Evolutionary conservation across 2,797 vertebrate species (phyloP).

Genomic region (Protosalanx chinensis): DNA sequence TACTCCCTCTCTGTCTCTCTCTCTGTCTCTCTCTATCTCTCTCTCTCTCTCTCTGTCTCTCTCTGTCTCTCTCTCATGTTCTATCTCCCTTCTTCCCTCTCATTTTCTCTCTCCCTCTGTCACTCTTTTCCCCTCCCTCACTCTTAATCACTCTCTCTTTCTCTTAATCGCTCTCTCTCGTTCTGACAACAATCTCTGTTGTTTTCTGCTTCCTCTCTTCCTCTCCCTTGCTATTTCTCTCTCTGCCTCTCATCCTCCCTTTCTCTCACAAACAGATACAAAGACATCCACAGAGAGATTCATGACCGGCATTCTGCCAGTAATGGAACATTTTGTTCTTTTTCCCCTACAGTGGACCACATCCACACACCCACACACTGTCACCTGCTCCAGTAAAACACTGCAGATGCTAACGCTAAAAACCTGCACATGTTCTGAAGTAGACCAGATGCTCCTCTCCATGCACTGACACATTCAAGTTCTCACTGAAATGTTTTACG

Average conservation of each 20-base stretch:
- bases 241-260: neutral
- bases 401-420: slow-evolving; percentile 1
- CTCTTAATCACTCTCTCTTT: no score
- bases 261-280: neutral
- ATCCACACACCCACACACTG: neutral
- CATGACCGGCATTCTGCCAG: slow-evolving; percentile 18
- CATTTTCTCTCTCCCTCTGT: no score
- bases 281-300: slow-evolving; percentile 7
- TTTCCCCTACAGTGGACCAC: slow-evolving; percentile 13
- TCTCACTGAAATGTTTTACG: slow-evolving; percentile 28
- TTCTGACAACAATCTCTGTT: neutral
- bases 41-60: no score
- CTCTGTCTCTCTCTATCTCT: slow-evolving; percentile 7
- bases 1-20: neutral
- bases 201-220: neutral
- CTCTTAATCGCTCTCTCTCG: no score
- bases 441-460: neutral
- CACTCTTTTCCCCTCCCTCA: no score
- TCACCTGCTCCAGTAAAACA: neutral
- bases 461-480: slow-evolving; percentile 18
- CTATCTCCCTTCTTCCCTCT: no score
- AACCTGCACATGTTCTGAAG: slow-evolving; percentile 3
- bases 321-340: slow-evolving; percentile 49
- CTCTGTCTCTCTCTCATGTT: no score
- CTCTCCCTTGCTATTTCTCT: neutral